These are phyloP conservation scores for Spondyliosoma cantharus DNA, from an alignment of 2,797 vertebrate genomes.

Conservation along the genomic window DNA sequence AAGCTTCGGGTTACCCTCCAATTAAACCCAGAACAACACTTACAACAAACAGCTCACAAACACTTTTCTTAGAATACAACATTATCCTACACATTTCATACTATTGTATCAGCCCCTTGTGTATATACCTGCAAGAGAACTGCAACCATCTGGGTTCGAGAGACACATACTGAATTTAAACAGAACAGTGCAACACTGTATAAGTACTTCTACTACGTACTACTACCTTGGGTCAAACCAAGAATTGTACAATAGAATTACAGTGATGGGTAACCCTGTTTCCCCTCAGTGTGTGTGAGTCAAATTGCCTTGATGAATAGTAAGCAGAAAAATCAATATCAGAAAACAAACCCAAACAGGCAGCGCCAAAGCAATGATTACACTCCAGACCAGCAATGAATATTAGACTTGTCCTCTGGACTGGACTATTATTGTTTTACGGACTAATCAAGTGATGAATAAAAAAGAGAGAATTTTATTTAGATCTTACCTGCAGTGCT, in stretches of 20 bases:
- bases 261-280: not conserved
- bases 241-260: not conserved
- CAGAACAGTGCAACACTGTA: no score
- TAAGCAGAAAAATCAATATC: slow-evolving; percentile 20
- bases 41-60: no score
- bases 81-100: no score
- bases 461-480: not conserved
- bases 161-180: no score
- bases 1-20: no score
- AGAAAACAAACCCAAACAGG: slow-evolving; percentile 26
- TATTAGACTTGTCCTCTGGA: slow-evolving; percentile 3
- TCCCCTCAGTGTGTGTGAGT: slow-evolving; percentile 23
- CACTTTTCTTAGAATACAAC: no score
- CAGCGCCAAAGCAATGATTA: not conserved
- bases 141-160: no score
- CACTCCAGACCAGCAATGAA: slow-evolving; percentile 30
- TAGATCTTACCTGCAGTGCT: slow-evolving; percentile 90
- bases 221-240: not conserved
- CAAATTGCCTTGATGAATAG: slow-evolving; percentile 32
- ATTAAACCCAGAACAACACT: no score
- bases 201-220: no score
- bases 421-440: not conserved
- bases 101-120: no score
- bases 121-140: no score
- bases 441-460: not conserved